Evolutionary conservation across 2,797 vertebrate genomes (phyloP), one percentile per base, ranked within the genome.

Genomic region (Rhinophrynus dorsalis): DNA sequence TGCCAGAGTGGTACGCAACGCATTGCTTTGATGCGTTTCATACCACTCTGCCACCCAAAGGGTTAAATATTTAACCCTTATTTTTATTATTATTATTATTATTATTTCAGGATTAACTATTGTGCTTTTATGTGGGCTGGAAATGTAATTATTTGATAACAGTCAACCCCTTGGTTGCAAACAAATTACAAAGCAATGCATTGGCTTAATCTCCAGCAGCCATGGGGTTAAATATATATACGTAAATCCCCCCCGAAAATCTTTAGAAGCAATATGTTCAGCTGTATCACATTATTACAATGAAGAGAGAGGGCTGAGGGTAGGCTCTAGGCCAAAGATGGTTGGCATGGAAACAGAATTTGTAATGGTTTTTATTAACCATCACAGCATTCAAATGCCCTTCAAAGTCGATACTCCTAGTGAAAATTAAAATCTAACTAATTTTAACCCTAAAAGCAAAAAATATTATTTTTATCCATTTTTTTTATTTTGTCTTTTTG

Each of bases 281-380:
- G 29, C 27, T 45, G 47, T 20, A 62, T 42, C 44, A 20, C 29
- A 38, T 62, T 37, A 47, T 56, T 70, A 47, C 48, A 12, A 42
- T 5, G 30, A 56, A 63, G 48, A 55, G 45, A 35, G 26, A 51
- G 40, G 15, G 42, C 7, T 3, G 18, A 18, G 15, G 51, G 40
- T 47, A 71, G 60, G 59, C 68, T 64, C 18, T 57, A 63, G 60
- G 60, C 60, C 51, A 32, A 51, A 57, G 42, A 56, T 50, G 59
- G 68, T 71, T 71, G 52, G 42, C 52, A 50, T 37, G 42, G 68
- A 29, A 63, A 71, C 68, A 57, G 38, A 57, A 71, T 63, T 63
- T 71, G 68, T 71, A 51, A 71, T 54, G 45, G 68, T 56, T 57
- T 26, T 63, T 24, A 23, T 35, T 29, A 55, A 29, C 51, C 51